Conservation (phyloP, 1,140 invertebrate genomes). For the Pseudomyrmex gracilis region DNA sequence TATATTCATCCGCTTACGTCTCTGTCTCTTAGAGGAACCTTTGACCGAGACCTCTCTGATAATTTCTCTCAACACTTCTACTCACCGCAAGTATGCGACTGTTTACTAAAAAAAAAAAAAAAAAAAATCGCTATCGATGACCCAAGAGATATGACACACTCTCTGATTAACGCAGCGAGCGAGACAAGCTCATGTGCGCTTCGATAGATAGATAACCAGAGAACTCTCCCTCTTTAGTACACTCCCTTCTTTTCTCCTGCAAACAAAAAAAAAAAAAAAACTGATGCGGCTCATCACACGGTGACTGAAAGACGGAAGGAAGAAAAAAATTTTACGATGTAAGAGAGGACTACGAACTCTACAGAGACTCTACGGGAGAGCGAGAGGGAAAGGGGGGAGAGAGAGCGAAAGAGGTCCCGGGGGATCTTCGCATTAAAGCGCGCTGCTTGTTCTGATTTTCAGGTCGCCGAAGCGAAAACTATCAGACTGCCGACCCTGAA, state of each 20-base stretch:
- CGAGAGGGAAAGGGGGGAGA: not conserved
- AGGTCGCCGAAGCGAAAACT: constrained; percentile 78
- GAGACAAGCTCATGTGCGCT: constrained; percentile 37
- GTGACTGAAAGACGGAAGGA: constrained; percentile 39
- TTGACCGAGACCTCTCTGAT: constrained; percentile 47
- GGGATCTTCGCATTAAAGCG: constrained; percentile 68
- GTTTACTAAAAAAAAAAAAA: constrained; percentile 54
- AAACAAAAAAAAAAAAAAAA: too few relatives aligned
- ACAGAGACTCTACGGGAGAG: not conserved
- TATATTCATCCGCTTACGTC: constrained; percentile 29
- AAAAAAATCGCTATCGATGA: constrained; percentile 46
- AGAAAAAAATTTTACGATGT: constrained; percentile 39
- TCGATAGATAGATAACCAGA: constrained; percentile 39
- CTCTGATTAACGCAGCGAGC: constrained; percentile 46
- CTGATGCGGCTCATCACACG: constrained; percentile 8
- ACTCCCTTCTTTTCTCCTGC: constrained; percentile 43
- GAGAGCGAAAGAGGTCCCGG: constrained; percentile 27
- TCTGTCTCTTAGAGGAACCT: constrained; percentile 30
- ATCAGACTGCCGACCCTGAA: constrained; percentile 79
- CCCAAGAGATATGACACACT: constrained; percentile 22
- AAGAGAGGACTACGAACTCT: not conserved
- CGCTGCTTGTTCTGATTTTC: constrained; percentile 82
- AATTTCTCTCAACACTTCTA: constrained; percentile 35
- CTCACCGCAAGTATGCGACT: constrained; percentile 19
- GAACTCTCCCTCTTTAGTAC: constrained; percentile 21